Percentiles rank a stretch among this genome's conserved stretches.
These are phyloP conservation scores for Sinotaia quadrata DNA, from an alignment of 2,888 invertebrate species.

Conservation along the genomic window DNA sequence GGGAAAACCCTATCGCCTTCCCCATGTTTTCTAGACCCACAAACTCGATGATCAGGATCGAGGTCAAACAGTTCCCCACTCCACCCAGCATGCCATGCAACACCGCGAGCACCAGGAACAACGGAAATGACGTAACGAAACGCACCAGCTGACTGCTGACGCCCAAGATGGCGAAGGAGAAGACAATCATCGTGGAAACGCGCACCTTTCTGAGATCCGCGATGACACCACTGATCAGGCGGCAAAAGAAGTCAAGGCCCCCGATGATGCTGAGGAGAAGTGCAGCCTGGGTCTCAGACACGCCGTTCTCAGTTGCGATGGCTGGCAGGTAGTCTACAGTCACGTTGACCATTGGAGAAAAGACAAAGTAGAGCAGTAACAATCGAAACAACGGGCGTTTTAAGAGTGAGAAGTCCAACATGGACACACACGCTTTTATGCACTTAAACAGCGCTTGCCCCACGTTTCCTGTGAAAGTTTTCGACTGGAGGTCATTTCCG, in stretches of 20 bases:
- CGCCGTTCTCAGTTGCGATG: slow-evolving; percentile 14
- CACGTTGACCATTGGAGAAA: background rate
- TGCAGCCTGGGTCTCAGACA: slow-evolving; percentile 4
- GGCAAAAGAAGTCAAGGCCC: slow-evolving; percentile 9
- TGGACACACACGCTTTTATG: background rate
- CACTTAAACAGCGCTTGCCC: background rate
- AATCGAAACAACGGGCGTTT: slow-evolving; percentile 9
- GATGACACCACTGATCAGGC: slow-evolving; percentile 5
- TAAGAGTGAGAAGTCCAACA: slow-evolving; percentile 23
- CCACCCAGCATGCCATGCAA: slow-evolving; percentile 26
- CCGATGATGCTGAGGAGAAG: slow-evolving; percentile 12
- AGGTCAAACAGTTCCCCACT: slow-evolving; percentile 16
- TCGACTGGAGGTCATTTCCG: background rate
- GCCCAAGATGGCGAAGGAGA: slow-evolving; percentile 3
- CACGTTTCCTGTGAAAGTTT: background rate
- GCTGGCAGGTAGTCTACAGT: slow-evolving; percentile 22
- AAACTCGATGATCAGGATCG: slow-evolving; percentile 29
- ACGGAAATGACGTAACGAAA: slow-evolving; percentile 26
- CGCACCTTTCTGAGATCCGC: background rate
- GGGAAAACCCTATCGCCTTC: slow-evolving; percentile 22
- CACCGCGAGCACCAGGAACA: slow-evolving; percentile 18
- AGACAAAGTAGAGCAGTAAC: slow-evolving; percentile 1
- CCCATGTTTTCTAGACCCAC: slow-evolving; percentile 23
- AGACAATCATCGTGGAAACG: slow-evolving; percentile 11
- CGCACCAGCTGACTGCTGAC: slow-evolving; percentile 22